phyloP scores from a whole-genome alignment of 2,797 vertebrate genomes.

The Dermochelys coriacea region DNA sequence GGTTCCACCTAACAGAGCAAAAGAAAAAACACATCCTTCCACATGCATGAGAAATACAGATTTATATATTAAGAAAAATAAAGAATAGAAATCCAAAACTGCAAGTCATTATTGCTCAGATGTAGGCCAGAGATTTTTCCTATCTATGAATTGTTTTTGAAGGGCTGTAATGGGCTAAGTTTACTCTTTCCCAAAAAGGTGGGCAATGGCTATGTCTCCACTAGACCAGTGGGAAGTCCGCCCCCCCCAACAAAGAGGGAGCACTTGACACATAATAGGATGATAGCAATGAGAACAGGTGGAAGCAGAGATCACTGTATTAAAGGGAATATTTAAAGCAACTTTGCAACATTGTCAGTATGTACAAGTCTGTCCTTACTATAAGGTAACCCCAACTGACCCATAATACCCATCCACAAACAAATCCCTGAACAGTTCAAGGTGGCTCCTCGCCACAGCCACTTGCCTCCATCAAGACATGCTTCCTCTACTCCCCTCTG shows the following conservation, averaged over 20 bases:
- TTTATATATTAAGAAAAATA: neutral
- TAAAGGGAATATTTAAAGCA: neutral
- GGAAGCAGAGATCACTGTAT: neutral
- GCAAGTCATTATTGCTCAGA: neutral
- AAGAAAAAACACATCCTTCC: neutral
- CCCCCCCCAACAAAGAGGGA: neutral
- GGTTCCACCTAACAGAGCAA: conserved; percentile 87
- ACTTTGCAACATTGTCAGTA: neutral
- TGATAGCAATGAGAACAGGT: neutral
- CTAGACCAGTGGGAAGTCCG: neutral
- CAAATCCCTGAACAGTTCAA: no score
- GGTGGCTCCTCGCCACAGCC: neutral
- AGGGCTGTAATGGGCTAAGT: neutral
- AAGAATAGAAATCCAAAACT: neutral
- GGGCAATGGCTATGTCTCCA: neutral
- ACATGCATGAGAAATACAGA: fast-evolving
- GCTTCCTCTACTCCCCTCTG: neutral
- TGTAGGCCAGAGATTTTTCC: neutral
- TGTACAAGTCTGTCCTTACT: neutral
- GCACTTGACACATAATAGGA: neutral
- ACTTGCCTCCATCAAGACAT: neutral
- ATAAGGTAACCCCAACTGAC: neutral
- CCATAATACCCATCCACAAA: neutral
- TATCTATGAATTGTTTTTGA: neutral
- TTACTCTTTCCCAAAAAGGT: neutral